Evolutionary conservation across 37 sponge, comb jelly and placozoan genomes (phyloP), one percentile per base, ranked within the genome.

Genomic region (Spongia lamella): DNA sequence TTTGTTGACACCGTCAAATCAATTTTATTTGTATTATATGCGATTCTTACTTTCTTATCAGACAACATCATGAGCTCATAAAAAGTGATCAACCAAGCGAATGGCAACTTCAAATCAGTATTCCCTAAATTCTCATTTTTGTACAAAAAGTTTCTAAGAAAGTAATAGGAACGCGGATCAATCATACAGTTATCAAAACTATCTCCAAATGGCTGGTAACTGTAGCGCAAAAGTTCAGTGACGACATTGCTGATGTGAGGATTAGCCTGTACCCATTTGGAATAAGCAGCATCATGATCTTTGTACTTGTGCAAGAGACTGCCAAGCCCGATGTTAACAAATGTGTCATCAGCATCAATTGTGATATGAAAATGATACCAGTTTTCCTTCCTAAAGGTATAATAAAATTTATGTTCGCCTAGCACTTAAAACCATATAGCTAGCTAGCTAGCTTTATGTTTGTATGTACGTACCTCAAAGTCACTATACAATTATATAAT

Each of bases 301-400:
- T 31, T 17, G 30, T 49, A 63, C 21, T 71, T 9, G 16, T 22
- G 30, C 22, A 85, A 73, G 36, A 85, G 17, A 37, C 74, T 21
- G 13, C 85, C 85, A 31, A 85, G 36, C 2, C 85, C 85, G 50
- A 84, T 29, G 55, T 84, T 77, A 0, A 70, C 73, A 38, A 78
- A 70, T 26, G 85, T 85, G 36, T 78, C 79, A 40, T 78, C 79
- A 71, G 78, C 78, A 38, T 85, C 79, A 27, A 79, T 67, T 39
- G 79, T 79, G 17, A 77, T 85, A n/a, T 35, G 2, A 43, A 70
- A 76, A 14, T n/a, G n/a, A n/a, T n/a, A n/a, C n/a, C n/a, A n/a
- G n/a, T n/a, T n/a, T n/a, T n/a, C n/a, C n/a, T n/a, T n/a, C n/a
- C n/a, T n/a, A n/a, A n/a, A n/a, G n/a, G n/a, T n/a, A n/a, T n/a